Percentiles rank a stretch among this genome's conserved stretches.
Conservation (phyloP, 2,888 invertebrate genomes). For the Strigamia maritima region DNA sequence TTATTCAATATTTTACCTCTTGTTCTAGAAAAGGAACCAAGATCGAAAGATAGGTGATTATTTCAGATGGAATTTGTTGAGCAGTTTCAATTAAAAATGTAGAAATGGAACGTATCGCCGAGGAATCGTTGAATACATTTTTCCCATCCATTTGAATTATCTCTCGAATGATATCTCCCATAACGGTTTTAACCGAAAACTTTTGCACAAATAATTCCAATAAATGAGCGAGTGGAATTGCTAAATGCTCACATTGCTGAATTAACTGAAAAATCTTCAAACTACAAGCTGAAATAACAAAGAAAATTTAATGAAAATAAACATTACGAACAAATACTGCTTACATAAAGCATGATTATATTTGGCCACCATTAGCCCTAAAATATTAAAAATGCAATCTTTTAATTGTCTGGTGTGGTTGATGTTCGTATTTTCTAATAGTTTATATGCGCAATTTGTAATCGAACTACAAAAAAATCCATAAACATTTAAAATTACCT, state of each 20-base stretch:
- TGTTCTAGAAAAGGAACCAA: constrained; percentile 62
- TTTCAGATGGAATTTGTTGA: constrained; percentile 61
- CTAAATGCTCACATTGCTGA: constrained; percentile 71
- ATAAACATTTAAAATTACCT: no score
- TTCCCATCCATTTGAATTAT: constrained; percentile 2
- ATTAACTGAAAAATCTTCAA: constrained; percentile 62
- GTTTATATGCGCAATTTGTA: background rate
- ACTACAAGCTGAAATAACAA: constrained; percentile 47
- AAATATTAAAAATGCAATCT: background rate
- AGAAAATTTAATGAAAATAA: constrained; percentile 34
- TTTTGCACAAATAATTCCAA: constrained; percentile 67
- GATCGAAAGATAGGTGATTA: constrained; percentile 62
- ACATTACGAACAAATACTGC: background rate
- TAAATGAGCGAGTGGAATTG: constrained; percentile 65
- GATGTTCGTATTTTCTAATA: background rate
- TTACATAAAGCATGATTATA: constrained; percentile 6
- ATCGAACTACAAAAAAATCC: background rate
- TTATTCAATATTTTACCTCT: constrained; percentile 46
- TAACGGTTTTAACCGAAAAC: constrained; percentile 65
- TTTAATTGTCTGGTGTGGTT: background rate
- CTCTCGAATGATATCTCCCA: constrained; percentile 60
- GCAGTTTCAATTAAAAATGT: constrained; percentile 65
- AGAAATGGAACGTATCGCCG: constrained; percentile 51
- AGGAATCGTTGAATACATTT: constrained; percentile 28
- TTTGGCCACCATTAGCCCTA: background rate